These are phyloP conservation scores for Campoletis sonorensis DNA, from an alignment of 1,140 invertebrate species.

Conservation along the genomic window DNA sequence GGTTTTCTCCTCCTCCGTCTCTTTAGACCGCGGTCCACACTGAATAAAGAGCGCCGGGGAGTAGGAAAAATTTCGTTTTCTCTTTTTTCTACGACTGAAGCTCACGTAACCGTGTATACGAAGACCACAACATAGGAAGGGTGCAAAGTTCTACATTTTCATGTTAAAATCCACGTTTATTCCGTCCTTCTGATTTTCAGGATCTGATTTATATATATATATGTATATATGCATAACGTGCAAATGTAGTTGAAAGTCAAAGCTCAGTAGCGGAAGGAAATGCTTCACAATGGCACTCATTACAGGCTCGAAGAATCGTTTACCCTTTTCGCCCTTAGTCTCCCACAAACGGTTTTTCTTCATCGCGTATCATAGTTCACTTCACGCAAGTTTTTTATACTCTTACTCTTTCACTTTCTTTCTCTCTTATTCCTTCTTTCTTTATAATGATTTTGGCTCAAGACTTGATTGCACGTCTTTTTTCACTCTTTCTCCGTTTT, in stretches of 20 bases:
- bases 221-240: no score
- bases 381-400: constrained; percentile 7
- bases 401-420: neutral
- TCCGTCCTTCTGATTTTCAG: neutral
- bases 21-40: neutral
- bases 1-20: neutral
- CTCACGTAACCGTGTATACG: neutral
- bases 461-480: no score
- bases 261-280: constrained; percentile 40
- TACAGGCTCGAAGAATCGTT: constrained; percentile 41
- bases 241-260: neutral
- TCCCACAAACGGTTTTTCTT: constrained; percentile 18
- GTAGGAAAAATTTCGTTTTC: constrained; percentile 29
- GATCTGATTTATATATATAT: neutral
- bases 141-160: neutral
- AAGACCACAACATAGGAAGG: neutral
- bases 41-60: constrained; percentile 30
- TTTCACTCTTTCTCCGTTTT: no score
- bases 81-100: neutral
- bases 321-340: neutral
- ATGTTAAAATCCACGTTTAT: neutral
- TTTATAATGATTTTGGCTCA: no score
- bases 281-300: constrained; percentile 45
- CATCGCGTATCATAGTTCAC: neutral
- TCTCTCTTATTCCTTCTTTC: neutral